Percentiles rank a stretch among this genome's conserved stretches.
These are phyloP conservation scores for Schrankia costaestrigalis DNA, from an alignment of 2,888 invertebrate species.

Conservation along the genomic window DNA sequence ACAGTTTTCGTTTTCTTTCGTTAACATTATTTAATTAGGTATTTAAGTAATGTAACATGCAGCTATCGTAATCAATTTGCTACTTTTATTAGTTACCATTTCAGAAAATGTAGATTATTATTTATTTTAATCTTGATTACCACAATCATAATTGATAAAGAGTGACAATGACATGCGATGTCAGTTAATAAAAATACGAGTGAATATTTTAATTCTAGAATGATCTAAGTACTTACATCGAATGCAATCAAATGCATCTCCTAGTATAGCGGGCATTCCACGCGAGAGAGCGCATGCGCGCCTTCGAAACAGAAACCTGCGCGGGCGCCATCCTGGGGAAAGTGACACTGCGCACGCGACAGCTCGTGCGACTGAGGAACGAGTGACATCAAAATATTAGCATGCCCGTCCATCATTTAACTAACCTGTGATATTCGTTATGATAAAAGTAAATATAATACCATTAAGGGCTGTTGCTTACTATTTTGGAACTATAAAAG, in stretches of 20 bases:
- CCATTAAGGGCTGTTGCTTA: too few relatives aligned
- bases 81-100: too few relatives aligned
- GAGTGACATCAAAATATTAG: slow-evolving; percentile 54
- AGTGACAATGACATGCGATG: too few relatives aligned
- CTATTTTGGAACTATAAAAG: too few relatives aligned
- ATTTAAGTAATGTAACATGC: too few relatives aligned
- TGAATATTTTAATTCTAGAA: slow-evolving; percentile 2
- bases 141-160: too few relatives aligned
- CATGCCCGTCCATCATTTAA: slow-evolving; percentile 36
- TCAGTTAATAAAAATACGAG: neutral
- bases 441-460: slow-evolving; percentile 14
- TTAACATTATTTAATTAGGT: too few relatives aligned
- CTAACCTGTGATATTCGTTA: slow-evolving; percentile 16
- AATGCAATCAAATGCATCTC: slow-evolving; percentile 25
- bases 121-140: too few relatives aligned
- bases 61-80: too few relatives aligned
- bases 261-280: slow-evolving; percentile 49
- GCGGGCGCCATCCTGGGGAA: slow-evolving; percentile 55
- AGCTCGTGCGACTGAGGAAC: slow-evolving; percentile 43
- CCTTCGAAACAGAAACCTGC: slow-evolving; percentile 64
- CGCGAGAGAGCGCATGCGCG: slow-evolving; percentile 60
- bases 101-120: too few relatives aligned
- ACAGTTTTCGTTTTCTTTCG: neutral
- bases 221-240: slow-evolving; percentile 27
- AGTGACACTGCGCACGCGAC: slow-evolving; percentile 67